Evolutionary conservation across 2,888 invertebrate genomes (phyloP).

Genomic region (Crossocerus cetratus): DNA sequence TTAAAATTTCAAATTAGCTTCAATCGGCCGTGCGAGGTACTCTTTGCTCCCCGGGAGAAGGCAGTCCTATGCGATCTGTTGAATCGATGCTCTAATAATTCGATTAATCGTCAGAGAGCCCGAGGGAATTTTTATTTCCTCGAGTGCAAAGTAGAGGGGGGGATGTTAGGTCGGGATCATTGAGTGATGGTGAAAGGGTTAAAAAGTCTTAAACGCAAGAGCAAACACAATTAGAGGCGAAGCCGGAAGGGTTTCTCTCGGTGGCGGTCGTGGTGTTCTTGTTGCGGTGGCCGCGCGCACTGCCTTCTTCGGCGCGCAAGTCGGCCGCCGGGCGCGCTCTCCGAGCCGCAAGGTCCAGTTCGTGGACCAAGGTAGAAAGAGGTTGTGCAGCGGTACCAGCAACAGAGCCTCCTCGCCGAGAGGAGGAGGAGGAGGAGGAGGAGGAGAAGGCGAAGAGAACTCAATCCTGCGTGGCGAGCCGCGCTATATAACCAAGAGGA

Average conservation of each 20-base stretch:
- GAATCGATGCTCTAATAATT: too few species aligned
- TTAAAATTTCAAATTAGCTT: slow-evolving; percentile 75
- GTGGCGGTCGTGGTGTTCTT: slow-evolving; percentile 20
- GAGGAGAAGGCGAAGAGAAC: slow-evolving; percentile 64
- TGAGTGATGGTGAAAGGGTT: slow-evolving; percentile 14
- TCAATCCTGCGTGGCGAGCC: slow-evolving; percentile 69
- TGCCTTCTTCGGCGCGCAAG: slow-evolving; percentile 1
- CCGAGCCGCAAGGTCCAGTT: slow-evolving; percentile 6
- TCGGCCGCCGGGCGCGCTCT: neutral
- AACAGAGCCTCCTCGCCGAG: neutral
- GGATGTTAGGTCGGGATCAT: too few species aligned
- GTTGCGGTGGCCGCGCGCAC: slow-evolving; percentile 2
- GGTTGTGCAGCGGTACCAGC: too few species aligned
- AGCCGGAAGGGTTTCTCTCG: slow-evolving; percentile 55
- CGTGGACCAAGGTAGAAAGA: slow-evolving; percentile 25
- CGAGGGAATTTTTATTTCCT: too few species aligned
- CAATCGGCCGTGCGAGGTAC: slow-evolving; percentile 69
- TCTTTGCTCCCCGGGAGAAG: slow-evolving; percentile 36
- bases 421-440: slow-evolving; percentile 44
- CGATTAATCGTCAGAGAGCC: too few species aligned
- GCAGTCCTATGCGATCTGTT: too few species aligned
- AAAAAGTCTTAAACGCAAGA: slow-evolving; percentile 64
- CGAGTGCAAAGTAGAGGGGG: too few species aligned
- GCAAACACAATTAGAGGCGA: slow-evolving; percentile 70
- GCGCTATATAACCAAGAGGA: slow-evolving; percentile 64